Base-by-base conservation (phyloP, 2,113 vertebrate species). In the Odocoileus hemionus region DNA sequence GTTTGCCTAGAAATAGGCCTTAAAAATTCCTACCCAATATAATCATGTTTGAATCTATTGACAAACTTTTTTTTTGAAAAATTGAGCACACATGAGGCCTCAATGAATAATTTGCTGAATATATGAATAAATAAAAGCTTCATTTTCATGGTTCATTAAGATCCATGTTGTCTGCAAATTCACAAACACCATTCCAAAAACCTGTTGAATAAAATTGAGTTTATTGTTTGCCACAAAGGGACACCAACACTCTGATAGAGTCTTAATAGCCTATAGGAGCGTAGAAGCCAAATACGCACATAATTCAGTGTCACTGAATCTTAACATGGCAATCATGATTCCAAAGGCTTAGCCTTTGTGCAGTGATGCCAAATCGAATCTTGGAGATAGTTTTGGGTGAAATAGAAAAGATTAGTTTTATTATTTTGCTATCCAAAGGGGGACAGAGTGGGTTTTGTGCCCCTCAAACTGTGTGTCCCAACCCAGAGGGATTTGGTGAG, bases 41-140 rank as follows among this genome's bases (percentile, higher is more conserved):
- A 78, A 95, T 25, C 6, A 43, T 76, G 55, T 90, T 90, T 95
- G 8, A 80, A 79, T 54, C 39, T 74, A 74, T 45, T 50, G 55
- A 76, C 23, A 90, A 79, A 83, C 16, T 14, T 36, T 23, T 61
- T 61, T 52, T 70, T 89, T 45, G 12, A 50, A 23, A 64, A 89
- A 70, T 26, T 90, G 28, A 80, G 28, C 91, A 64, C 30, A 76
- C 14, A 60, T 16, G 28, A 58, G 21, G 12, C 7, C 16, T 88
- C 54, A 43, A 74, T 87, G 33, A 88, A 21, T 67, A 87, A 87
- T 87, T 79, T 92, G 52, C 67, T 90, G 57, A 60, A 79, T 57
- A 36, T 1, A 52, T 67, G 30, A 90, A 85, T 92, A 10, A 55
- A 33, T 60, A 74, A 61, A 39, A 93, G 12, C 21, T 94, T 95